Evolutionary conservation across 1,140 invertebrate species (phyloP).

Genomic region (Hylyphantes graminicola): DNA sequence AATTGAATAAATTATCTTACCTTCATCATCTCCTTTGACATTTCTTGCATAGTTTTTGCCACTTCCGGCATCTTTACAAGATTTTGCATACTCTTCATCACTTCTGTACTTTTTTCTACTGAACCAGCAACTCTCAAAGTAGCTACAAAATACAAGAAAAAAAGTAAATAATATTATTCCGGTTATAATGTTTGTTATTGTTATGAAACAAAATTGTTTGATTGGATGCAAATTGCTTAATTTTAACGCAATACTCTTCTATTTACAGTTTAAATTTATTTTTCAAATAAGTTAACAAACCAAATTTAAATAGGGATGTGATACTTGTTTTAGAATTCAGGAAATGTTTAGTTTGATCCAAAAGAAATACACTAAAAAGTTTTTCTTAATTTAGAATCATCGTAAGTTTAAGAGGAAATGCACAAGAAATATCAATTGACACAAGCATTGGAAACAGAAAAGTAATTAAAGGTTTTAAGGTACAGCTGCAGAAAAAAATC

Average conservation of each 20-base stretch:
- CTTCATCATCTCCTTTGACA: constrained; percentile 99
- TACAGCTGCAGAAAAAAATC: no score
- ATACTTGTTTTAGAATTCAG: no score
- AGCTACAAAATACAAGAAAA: constrained; percentile 71
- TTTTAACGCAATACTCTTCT: no score
- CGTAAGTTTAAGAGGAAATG: no score
- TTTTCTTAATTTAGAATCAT: no score
- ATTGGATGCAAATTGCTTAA: no score
- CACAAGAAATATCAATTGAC: no score
- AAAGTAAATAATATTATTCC: background rate
- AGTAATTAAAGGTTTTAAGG: no score
- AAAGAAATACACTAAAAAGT: no score
- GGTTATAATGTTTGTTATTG: background rate
- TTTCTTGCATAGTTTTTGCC: constrained; percentile 93
- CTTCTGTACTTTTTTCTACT: constrained; percentile 91
- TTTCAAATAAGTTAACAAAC: background rate
- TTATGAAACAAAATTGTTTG: background rate
- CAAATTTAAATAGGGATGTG: background rate
- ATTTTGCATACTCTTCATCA: constrained; percentile 97
- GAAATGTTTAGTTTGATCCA: no score
- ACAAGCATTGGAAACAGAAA: no score
- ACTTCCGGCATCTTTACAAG: constrained; percentile 92
- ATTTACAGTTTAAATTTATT: background rate
- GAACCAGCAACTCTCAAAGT: constrained; percentile 90
- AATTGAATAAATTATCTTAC: constrained; percentile 62